Conservation (phyloP, 1,140 invertebrate species). For the Meloidogyne floridensis region DNA sequence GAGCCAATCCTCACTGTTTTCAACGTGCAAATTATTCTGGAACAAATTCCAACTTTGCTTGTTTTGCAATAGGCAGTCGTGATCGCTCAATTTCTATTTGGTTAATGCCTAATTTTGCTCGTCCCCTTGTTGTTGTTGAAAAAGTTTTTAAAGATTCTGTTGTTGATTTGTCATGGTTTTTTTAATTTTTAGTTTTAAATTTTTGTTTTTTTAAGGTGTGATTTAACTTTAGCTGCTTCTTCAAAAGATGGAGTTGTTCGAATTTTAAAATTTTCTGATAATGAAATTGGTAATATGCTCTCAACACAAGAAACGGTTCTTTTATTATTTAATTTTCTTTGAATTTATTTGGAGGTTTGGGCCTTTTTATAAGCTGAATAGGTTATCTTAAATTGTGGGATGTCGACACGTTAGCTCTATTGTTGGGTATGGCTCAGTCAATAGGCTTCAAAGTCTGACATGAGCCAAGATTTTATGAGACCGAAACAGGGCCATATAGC, state of each 20-base stretch:
- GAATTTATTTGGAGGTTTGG: neutral
- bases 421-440: too few species aligned
- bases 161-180: constrained; percentile 34
- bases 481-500: too few species aligned
- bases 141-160: constrained; percentile 37
- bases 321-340: neutral
- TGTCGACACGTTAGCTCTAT: too few species aligned
- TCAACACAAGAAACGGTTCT: constrained; percentile 33
- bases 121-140: constrained; percentile 31
- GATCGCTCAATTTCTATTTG: constrained; percentile 37
- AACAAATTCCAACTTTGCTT: constrained; percentile 16
- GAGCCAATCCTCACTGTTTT: constrained; percentile 31
- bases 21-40: constrained; percentile 23
- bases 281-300: constrained; percentile 33
- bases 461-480: too few species aligned
- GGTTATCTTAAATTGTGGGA: too few species aligned
- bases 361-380: too few species aligned
- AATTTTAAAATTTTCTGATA: constrained; percentile 26
- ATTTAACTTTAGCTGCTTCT: constrained; percentile 31
- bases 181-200: neutral
- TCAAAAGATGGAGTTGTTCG: constrained; percentile 25
- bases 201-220: constrained; percentile 18
- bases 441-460: too few species aligned
- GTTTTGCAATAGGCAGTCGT: constrained; percentile 32
- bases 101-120: constrained; percentile 34